Evolutionary conservation across 2,888 invertebrate species (phyloP), one percentile per base, ranked within the genome.

Genomic region (Dichetophora obliterata): DNA sequence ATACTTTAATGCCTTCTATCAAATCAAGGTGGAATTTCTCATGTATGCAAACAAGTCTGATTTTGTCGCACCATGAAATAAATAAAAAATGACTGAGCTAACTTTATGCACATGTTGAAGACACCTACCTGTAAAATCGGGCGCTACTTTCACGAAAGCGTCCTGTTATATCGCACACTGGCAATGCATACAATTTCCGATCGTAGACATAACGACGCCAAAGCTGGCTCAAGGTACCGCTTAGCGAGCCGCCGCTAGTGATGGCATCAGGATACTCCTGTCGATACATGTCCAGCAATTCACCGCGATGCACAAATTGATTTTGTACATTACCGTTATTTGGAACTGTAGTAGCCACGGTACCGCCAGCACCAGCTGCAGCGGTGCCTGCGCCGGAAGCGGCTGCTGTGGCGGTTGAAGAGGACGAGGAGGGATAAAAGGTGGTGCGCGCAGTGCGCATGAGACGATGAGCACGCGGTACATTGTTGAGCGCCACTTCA

Each of bases 101-200:
- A 43, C 43, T 43, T 11, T 6, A 43, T 43, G 43, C 11, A 11
- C 1, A 2, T 11, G 11, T 43, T 11, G 11, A 2, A 14, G 24
- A 11, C 11, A 66, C 81, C 86, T 86, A 95, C 95, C 94, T 92
- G 86, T 93, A 96, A 88, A 93, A 95, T 57, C 92, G 91, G 0
- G 96, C 94, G 34, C 93, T 92, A 84, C 93, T 93, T 83, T 95
- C 94, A 16, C 96, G 91, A 84, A 91, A 93, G 34, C 94, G 91
- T 31, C 94, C 94, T 27, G 93, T 93, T 82, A 93, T 90, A 89
- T 94, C 94, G 5, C 93, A 92, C 79, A 94, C 90, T 16, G 93
- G 92, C 72, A 92, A 89, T 5, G 95, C 95, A 93, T 95, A 95
- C 82, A 95, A 89, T 86, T 94, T 93, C 81, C 93, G 92, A 5